Conservation (phyloP, 2,888 invertebrate genomes). For the Zaprionus bogoriensis region DNA sequence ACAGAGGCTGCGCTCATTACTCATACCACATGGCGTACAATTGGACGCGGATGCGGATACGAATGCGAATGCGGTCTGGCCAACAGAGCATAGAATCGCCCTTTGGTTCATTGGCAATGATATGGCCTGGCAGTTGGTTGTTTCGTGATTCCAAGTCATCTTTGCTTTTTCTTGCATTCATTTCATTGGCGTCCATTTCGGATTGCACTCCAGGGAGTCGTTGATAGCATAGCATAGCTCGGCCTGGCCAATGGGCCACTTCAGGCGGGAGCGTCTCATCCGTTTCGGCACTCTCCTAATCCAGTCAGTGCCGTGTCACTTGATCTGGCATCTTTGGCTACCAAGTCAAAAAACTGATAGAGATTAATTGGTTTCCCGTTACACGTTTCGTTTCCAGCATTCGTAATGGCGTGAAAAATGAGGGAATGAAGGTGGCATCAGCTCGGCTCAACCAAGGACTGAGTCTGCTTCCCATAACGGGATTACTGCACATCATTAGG, state of each 20-base stretch:
- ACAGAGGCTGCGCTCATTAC: slow-evolving; percentile 61
- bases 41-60: slow-evolving; percentile 28
- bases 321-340: slow-evolving; percentile 45
- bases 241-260: slow-evolving; percentile 30
- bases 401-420: slow-evolving; percentile 31
- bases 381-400: slow-evolving; percentile 40
- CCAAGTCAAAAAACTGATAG: slow-evolving; percentile 58
- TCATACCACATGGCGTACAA: slow-evolving; percentile 64
- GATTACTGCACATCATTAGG: slow-evolving; percentile 49
- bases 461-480: slow-evolving; percentile 43
- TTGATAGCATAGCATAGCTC: slow-evolving; percentile 41
- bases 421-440: slow-evolving; percentile 24
- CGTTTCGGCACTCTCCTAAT: slow-evolving; percentile 46
- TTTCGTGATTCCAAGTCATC: slow-evolving; percentile 39
- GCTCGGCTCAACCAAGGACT: not conserved
- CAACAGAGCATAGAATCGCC: slow-evolving; percentile 1
- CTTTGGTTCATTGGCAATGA: slow-evolving; percentile 1
- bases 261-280: slow-evolving; percentile 23
- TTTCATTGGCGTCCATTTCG: slow-evolving; percentile 77
- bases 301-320: slow-evolving; percentile 77
- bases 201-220: slow-evolving; percentile 79
- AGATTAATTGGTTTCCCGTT: slow-evolving; percentile 74
- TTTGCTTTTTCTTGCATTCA: slow-evolving; percentile 65
- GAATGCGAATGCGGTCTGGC: not conserved
- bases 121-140: slow-evolving; percentile 27